phyloP scores from a whole-genome alignment of 2,888 invertebrate genomes.

The Artemia sinica region DNA sequence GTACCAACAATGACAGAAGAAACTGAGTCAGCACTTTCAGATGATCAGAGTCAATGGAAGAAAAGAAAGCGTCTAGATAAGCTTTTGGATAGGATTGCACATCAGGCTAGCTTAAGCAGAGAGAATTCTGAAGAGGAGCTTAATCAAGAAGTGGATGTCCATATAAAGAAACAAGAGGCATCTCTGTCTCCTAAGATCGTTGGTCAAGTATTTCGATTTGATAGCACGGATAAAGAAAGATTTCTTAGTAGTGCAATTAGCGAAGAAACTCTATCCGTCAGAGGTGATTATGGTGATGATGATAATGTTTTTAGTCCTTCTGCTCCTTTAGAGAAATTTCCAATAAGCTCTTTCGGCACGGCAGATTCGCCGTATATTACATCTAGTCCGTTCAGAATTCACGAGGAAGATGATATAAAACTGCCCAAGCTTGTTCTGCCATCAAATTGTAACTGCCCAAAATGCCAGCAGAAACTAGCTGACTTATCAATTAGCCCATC shows the following conservation, averaged over 20 bases:
- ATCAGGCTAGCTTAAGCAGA: conserved; percentile 13
- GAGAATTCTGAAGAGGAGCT: conserved; percentile 13
- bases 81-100: conserved; percentile 45
- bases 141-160: conserved; percentile 10
- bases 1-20: background rate
- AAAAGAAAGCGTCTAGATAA: conserved; percentile 62
- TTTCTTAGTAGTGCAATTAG: conserved; percentile 29
- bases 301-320: conserved; percentile 42
- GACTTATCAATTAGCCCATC: conserved; percentile 14
- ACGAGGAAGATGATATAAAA: conserved; percentile 32
- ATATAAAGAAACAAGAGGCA: background rate
- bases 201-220: conserved; percentile 39
- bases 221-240: conserved; percentile 32
- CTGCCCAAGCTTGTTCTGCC: conserved; percentile 20
- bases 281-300: conserved; percentile 28
- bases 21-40: background rate
- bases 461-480: conserved; percentile 21
- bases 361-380: conserved; percentile 40
- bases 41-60: conserved; percentile 34
- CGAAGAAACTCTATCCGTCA: conserved; percentile 38
- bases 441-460: conserved; percentile 22
- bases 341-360: conserved; percentile 34
- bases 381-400: conserved; percentile 40
- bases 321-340: conserved; percentile 27
- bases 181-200: conserved; percentile 24